Evolutionary conservation across 2,113 vertebrate species (phyloP), one percentile per base, ranked within the genome.

Genomic region (Dipodomys ordii): DNA sequence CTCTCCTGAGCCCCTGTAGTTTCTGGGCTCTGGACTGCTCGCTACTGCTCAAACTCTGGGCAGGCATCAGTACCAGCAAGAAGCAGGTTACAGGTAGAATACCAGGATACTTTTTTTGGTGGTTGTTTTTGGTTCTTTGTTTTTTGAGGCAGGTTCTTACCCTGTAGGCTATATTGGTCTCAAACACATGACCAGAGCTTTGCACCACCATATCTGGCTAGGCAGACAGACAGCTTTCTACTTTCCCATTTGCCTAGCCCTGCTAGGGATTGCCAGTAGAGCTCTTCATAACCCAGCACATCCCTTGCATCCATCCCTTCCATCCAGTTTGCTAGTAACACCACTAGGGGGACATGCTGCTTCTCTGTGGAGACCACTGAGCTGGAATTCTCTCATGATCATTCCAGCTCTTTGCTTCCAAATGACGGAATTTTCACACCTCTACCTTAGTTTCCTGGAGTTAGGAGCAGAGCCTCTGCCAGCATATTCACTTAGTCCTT

Each of bases 321-420:
- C 3, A 2, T 8, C 64, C 15, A 39, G 1, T 67, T 39, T 81
- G 62, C 28, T 4, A 0, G 1, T 2, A 7, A 39, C 32, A 32
- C 80, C 72, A 44, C 25, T 18, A 10, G 30, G 46, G 53, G 77
- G 32, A 49, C 6, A 0, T 7, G 9, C 65, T 20, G 25, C 57
- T 81, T 86, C 73, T 72, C 62, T 76, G 10, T 25, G 25, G n/a
- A 69, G 89, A 84, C 39, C 39, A 39, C 68, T 32, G 57, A 25
- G 28, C 49, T 60, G 27, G 30, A n/a, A 30, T 35, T 53, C 27
- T 39, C 39, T 57, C 30, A 12, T n/a, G 88, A 64, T 83, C 64
- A 69, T 62, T 69, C n/a, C 25, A 65, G 76, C 27, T 81, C 27
- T 67, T 44, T 7, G 25, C 74, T 71, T 53, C 57, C 68, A 79